Base-by-base conservation (phyloP, 2,797 vertebrate genomes). In the Octomys mimax region DNA sequence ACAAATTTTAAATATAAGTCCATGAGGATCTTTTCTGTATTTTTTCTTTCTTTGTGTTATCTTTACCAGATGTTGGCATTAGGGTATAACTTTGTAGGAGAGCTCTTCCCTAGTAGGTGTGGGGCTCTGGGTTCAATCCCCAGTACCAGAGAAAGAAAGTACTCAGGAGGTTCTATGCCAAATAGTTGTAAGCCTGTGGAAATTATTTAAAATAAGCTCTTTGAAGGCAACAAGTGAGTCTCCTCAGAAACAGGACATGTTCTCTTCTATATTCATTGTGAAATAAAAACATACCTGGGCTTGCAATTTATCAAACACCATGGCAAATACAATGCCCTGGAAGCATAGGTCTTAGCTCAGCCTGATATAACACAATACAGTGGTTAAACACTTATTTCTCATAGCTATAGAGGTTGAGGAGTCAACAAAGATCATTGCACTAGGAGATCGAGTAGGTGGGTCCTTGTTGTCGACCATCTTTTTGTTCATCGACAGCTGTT, bases 371-470 rank as follows among this genome's bases (percentile, higher is more conserved):
- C 21, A 24, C 24, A 71, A 78, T 70, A n/a, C 33, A 21, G 0
- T 52, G 46, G 46, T 92, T 71, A 87, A 90, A 89, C 31, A 52
- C 61, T 85, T 39, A 33, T 95, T 94, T 78, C 42, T 89, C 70
- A 73, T 1, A 13, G 24, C n/a, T 70, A 18, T 88, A 70, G 31
- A 68, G 4, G 6, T 33, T 26, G 1, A 14, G 39, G 81, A 68
- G 28, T 77, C 26, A 61, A 81, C 36, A 64, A 77, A 22, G 46
- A 28, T 46, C 24, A 28, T 26, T 46, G 26, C 3, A 6, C 68
- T 39, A 52, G 11, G 6, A 75, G 46, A 59, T 71, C 19, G 31
- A 7, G 21, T 46, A 26, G 36, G 14, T 16, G 59, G 64, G 18
- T 52, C 46, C 78, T 57, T 75, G 31, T 26, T 80, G 57, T 66